Evolutionary conservation across 2,888 invertebrate genomes (phyloP), one percentile per base, ranked within the genome.

Genomic region (Troilus luridus): DNA sequence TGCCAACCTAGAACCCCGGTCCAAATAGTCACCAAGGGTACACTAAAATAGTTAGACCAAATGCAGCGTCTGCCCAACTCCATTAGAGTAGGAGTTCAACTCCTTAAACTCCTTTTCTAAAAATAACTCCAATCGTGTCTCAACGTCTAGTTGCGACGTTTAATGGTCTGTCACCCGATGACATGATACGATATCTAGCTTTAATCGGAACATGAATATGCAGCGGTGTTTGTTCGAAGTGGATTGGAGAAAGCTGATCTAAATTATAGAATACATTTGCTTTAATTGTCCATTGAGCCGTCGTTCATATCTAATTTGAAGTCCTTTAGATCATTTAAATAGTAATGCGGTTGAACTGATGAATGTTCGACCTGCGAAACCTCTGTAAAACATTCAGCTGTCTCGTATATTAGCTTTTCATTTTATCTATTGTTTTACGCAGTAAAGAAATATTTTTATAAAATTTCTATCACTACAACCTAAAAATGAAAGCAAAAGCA

Each of bases 21-120:
- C 72, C 72, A 77, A 77, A 77, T 77, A 77, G 72, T 77, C 72
- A 77, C 72, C 72, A 77, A 77, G 72, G 72, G 72, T 77, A 77
- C 27, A 41, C 72, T 27, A 77, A 77, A 77, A 77, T 77, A 77
- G 72, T 67, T 67, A 12, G 24, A 67, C 67, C 67, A n/a, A 67
- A 67, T 77, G 72, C 72, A 77, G 72, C 41, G 72, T 41, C 72
- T 77, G 72, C 19, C 67, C 67, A 67, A 27, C 67, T 67, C 5
- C 12, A 27, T 6, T 27, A 17, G 17, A 24, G 41, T 27, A 41
- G 17, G 6, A 21, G 14, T 77, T 77, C 72, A 77, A 41, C 27
- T 77, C 7, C 27, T 0, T 59, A 59, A 14, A 12, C 59, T 59
- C 12, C 7, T 77, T 41, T 17, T 41, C 27, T 41, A 41, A 41